Evolutionary conservation across 2,797 vertebrate species (phyloP).

Genomic region (Brachymystax lenok): DNA sequence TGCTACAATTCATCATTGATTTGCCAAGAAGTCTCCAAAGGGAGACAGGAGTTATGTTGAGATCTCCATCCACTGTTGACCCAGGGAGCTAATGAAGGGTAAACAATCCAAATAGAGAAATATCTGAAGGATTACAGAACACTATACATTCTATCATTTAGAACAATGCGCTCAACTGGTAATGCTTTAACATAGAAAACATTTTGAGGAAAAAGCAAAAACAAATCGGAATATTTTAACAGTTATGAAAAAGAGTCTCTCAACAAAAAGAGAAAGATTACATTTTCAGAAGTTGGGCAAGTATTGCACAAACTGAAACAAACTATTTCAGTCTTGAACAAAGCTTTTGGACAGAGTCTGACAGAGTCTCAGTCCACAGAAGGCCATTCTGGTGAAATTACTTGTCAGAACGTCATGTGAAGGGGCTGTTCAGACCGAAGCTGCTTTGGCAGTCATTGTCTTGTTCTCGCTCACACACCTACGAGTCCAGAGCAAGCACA

Average conservation of each 20-base stretch:
- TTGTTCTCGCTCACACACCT: conserved; percentile 74
- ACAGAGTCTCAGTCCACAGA: conserved; percentile 52
- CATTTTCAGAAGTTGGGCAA: conserved; percentile 46
- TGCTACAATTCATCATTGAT: conserved; percentile 41
- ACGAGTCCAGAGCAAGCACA: conserved; percentile 71
- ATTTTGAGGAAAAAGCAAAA: conserved; percentile 55
- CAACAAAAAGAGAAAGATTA: background rate
- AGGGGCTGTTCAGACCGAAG: conserved; percentile 75
- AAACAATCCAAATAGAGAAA: conserved; percentile 56
- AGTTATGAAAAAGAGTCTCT: conserved; percentile 48
- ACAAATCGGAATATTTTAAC: conserved; percentile 47
- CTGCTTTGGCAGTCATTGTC: conserved; percentile 69
- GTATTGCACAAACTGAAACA: conserved; percentile 22
- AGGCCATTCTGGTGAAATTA: conserved; percentile 67
- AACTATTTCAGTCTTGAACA: conserved; percentile 52
- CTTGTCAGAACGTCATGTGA: conserved; percentile 69
- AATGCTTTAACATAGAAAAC: conserved; percentile 51
- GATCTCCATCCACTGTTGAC: conserved; percentile 48
- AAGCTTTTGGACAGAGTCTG: conserved; percentile 64
- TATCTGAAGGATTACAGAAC: conserved; percentile 39
- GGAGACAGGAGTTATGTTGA: conserved; percentile 47
- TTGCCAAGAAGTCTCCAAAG: conserved; percentile 42
- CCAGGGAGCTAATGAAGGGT: conserved; percentile 56
- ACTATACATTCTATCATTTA: conserved; percentile 51
- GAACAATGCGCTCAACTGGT: conserved; percentile 35